Base-by-base conservation (phyloP, 2,797 vertebrate genomes). In the Muraenolepis orangiensis region DNA sequence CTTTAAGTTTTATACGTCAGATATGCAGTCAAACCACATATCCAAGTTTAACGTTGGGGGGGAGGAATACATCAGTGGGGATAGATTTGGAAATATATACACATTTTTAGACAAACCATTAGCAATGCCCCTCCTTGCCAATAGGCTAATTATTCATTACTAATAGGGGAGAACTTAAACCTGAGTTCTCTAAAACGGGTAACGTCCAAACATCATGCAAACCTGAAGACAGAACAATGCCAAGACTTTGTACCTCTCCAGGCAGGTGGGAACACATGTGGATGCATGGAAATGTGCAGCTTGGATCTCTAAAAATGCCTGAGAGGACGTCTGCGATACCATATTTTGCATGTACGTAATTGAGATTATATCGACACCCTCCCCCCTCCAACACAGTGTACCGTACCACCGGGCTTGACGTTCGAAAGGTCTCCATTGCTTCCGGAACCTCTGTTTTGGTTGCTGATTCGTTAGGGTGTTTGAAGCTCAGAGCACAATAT, bases 71-170 rank as follows among this genome's bases (percentile, higher is more conserved):
- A 87, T 90, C 89, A 90, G 88, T 89, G 84, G 85, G 85, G 84
- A 87, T 82, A 89, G 83, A 90, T 90, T 86, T 90, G 71, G 57
- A 88, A 86, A 87, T 87, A 90, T 91, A 89, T 89, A 84, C 87
- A 87, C 84, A 87, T 87, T 89, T 91, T 89, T 89, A 84, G 87
- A 87, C 84, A 89, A 89, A 90, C 87, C 83, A 90, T 91, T 91
- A 90, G 88, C 82, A 46, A 80, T 10, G 80, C 88, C 87, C 89
- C 82, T 86, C 87, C 88, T 67, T 89, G 91, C 89, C 88, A 92
- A 88, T 83, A 86, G 81, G 81, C 87, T 91, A 85, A 89, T 90
- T 90, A 90, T 88, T 93, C 88, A 91, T 93, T 81, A 84, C 74
- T 87, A 87, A 87, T 86, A 89, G 82, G 82, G 80, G 74, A 82